These are phyloP conservation scores for Microctenopoma stevenorrisi DNA, from an alignment of 2,797 vertebrate genomes.

Conservation along the genomic window DNA sequence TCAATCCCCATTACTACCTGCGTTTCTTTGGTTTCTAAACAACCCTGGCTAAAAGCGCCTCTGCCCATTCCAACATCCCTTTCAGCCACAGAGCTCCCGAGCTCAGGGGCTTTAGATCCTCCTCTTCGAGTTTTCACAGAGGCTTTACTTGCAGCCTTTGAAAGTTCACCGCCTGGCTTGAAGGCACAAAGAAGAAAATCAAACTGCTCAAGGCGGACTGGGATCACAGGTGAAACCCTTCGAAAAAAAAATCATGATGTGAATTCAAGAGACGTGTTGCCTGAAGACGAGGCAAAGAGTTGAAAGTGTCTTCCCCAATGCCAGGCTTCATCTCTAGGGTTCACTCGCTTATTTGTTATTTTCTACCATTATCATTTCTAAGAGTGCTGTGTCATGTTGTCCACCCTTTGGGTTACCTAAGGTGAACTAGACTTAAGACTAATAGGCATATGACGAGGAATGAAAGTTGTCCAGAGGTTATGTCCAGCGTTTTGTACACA, in stretches of 20 bases:
- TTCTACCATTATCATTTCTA: constrained; percentile 26
- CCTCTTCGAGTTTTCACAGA: constrained; percentile 47
- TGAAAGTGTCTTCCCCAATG: constrained; percentile 52
- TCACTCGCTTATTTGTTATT: constrained; percentile 53
- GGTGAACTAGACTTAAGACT: constrained; percentile 16
- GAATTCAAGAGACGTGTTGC: constrained; percentile 74
- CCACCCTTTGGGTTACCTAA: constrained; percentile 17
- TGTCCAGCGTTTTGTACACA: constrained; percentile 42
- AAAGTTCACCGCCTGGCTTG: constrained; percentile 80
- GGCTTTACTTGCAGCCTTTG: constrained; percentile 72
- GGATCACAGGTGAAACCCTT: constrained; percentile 72
- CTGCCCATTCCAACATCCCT: constrained; percentile 37
- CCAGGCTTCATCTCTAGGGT: constrained; percentile 34
- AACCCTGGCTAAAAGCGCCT: constrained; percentile 21
- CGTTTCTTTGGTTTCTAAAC: constrained; percentile 58
- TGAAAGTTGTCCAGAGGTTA: constrained; percentile 68
- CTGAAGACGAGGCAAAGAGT: constrained; percentile 62
- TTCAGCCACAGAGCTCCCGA: constrained; percentile 47
- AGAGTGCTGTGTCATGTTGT: constrained; percentile 25
- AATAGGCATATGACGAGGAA: constrained; percentile 54
- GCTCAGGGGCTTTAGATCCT: constrained; percentile 50
- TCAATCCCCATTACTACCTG: constrained; percentile 63
- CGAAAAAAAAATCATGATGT: constrained; percentile 61
- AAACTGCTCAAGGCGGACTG: constrained; percentile 71
- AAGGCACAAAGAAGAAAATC: constrained; percentile 74